A percentile compares a stretch with the other conserved stretches of the same genome.
Evolutionary conservation across 2,888 invertebrate genomes (phyloP).

Genomic region (Acrocyrtus sp.): DNA sequence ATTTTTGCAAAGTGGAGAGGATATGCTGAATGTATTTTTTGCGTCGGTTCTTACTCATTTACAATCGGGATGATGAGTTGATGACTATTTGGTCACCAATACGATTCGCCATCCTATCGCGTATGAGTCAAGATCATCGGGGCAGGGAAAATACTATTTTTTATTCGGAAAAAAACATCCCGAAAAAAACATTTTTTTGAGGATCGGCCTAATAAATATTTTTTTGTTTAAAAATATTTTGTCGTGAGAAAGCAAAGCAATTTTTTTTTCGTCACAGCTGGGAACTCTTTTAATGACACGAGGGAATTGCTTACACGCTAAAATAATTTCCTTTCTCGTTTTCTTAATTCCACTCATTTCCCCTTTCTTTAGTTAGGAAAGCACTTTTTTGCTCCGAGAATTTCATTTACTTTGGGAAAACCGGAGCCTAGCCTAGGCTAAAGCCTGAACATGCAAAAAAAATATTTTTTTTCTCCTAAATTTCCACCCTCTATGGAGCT

Average conservation of each 20-base stretch:
- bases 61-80: not conserved
- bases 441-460: not conserved
- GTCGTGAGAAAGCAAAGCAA: too few species aligned
- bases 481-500: too few species aligned
- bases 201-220: too few species aligned
- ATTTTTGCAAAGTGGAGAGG: not conserved
- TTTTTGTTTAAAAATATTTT: too few species aligned
- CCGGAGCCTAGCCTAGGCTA: not conserved
- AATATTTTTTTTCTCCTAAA: too few species aligned
- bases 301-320: not conserved
- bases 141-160: not conserved
- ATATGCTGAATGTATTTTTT: not conserved
- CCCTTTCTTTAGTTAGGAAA: not conserved
- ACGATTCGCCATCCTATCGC: too few species aligned
- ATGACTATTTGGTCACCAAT: too few species aligned
- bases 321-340: not conserved
- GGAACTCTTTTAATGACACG: not conserved
- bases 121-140: not conserved
- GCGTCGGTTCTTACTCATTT: not conserved
- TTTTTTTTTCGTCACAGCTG: too few species aligned
- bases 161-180: too few species aligned
- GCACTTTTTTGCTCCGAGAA: too few species aligned
- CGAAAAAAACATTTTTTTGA: too few species aligned
- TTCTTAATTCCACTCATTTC: not conserved
- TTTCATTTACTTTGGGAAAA: not conserved